Base-by-base conservation (phyloP, 2,797 vertebrate species). In the Melanotaenia boesemani region DNA sequence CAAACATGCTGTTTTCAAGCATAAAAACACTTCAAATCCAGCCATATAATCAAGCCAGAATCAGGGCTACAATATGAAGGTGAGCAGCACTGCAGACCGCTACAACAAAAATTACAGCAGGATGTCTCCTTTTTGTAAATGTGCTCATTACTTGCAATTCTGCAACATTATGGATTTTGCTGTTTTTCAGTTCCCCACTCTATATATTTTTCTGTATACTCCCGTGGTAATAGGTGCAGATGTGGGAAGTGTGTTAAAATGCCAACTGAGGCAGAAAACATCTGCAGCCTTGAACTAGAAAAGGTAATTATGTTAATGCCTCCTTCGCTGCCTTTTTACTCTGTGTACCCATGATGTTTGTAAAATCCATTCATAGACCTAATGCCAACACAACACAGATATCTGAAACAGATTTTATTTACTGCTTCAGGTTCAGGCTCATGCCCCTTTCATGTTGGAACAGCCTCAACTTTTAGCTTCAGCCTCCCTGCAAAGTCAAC, bases 211-310 rank as follows among this genome's bases (percentile, higher is more conserved):
- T 9, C 6, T n/a, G 46, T n/a, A 48, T 48, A 1, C 18, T 48
- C 15, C 18, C 2, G 46, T 48, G 15, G 46, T 20, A 48, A 48
- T 48, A n/a, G 46, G 18, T 48, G 46, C 18, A 48, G 6, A 48
- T 48, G 46, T 48, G 18, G 46, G 18, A 48, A n/a, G 46, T 48
- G 65, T 57, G 65, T 57, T 48, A 48, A 48, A 48, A 48, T 48
- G 20, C 20, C 46, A 48, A n/a, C 18, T 48, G 18, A 20, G 46
- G 46, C 18, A 48, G 46, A 9, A 48, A 48, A 48, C 46, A 48
- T 48, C 46, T 48, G 46, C 46, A 48, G 46, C 46, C 18, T 18
- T n/a, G 46, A 48, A n/a, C 46, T 18, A 46, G 16, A 46, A n/a
- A 48, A 48, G 46, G 18, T 8, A 48, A 20, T 48, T 20, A 20